These are phyloP conservation scores for Dendroctonus ponderosae DNA, from an alignment of 1,140 invertebrate genomes.

Conservation along the genomic window DNA sequence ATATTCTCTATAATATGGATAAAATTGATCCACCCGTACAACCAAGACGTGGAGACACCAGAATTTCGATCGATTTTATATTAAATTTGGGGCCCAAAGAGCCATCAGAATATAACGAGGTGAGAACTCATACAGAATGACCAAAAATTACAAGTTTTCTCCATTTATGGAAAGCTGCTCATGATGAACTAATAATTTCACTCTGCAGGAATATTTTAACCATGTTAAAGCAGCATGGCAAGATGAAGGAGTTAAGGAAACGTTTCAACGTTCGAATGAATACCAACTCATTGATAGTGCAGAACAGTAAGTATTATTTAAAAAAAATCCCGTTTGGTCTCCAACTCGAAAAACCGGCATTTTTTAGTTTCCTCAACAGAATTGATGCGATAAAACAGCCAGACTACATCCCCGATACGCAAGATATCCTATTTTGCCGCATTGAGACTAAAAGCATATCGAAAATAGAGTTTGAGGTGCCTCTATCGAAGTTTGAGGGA, in stretches of 20 bases:
- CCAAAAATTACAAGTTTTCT: not conserved
- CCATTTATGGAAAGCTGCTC: too few relatives aligned
- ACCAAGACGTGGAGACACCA: slow-evolving; percentile 53
- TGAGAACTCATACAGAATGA: slow-evolving; percentile 39
- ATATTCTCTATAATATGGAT: slow-evolving; percentile 60
- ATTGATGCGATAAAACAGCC: slow-evolving; percentile 59
- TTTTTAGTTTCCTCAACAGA: slow-evolving; percentile 64
- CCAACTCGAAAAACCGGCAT: slow-evolving; percentile 2
- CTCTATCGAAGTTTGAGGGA: slow-evolving; percentile 65
- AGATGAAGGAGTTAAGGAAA: slow-evolving; percentile 67
- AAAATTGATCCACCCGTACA: slow-evolving; percentile 52
- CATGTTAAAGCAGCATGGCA: slow-evolving; percentile 62
- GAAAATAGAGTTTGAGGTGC: slow-evolving; percentile 70
- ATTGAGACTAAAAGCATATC: slow-evolving; percentile 69
- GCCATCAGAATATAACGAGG: slow-evolving; percentile 57
- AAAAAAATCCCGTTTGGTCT: slow-evolving; percentile 3
- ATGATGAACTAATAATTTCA: too few relatives aligned
- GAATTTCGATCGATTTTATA: slow-evolving; percentile 57
- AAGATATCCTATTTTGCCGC: slow-evolving; percentile 70
- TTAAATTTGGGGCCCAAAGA: slow-evolving; percentile 54
- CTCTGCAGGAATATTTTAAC: slow-evolving; percentile 64
- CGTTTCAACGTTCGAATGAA: slow-evolving; percentile 71
- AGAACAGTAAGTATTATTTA: slow-evolving; percentile 64
- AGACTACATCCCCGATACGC: slow-evolving; percentile 64
- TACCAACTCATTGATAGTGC: slow-evolving; percentile 80